Evolutionary conservation across 2,888 invertebrate species (phyloP).

Genomic region (Thumatha senex): DNA sequence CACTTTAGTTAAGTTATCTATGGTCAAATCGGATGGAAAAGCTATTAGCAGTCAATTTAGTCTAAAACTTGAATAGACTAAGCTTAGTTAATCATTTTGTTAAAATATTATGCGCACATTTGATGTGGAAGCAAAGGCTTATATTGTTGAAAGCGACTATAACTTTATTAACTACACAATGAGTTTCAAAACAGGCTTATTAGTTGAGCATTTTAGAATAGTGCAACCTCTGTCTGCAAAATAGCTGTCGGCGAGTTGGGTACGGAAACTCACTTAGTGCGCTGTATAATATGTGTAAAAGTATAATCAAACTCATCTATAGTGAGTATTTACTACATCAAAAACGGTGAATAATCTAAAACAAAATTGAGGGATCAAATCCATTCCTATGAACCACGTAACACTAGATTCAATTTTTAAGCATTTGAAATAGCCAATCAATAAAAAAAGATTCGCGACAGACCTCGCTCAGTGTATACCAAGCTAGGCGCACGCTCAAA

Average conservation of each 20-base stretch:
- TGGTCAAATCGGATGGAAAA: too few relatives aligned
- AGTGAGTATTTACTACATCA: too few relatives aligned
- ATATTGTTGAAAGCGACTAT: slow-evolving; percentile 1
- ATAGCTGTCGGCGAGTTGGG: background rate
- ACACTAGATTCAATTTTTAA: too few relatives aligned
- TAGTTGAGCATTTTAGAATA: slow-evolving; percentile 7
- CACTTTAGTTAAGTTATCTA: too few relatives aligned
- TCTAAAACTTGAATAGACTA: too few relatives aligned
- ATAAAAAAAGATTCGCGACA: too few relatives aligned
- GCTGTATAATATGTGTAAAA: background rate
- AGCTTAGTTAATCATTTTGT: background rate
- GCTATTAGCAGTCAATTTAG: too few relatives aligned
- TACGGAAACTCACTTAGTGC: background rate
- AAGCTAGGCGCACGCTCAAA: background rate
- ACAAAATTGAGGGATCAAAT: too few relatives aligned
- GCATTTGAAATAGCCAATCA: too few relatives aligned
- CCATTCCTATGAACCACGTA: too few relatives aligned
- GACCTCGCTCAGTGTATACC: background rate
- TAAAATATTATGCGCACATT: background rate
- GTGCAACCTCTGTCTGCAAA: background rate
- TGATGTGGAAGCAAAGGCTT: background rate
- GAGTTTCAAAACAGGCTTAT: slow-evolving; percentile 4
- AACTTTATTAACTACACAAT: slow-evolving; percentile 3
- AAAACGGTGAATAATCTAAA: too few relatives aligned
- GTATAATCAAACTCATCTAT: too few relatives aligned